Evolutionary conservation across 2,888 invertebrate species (phyloP).

Genomic region (Augiades crinisus): DNA sequence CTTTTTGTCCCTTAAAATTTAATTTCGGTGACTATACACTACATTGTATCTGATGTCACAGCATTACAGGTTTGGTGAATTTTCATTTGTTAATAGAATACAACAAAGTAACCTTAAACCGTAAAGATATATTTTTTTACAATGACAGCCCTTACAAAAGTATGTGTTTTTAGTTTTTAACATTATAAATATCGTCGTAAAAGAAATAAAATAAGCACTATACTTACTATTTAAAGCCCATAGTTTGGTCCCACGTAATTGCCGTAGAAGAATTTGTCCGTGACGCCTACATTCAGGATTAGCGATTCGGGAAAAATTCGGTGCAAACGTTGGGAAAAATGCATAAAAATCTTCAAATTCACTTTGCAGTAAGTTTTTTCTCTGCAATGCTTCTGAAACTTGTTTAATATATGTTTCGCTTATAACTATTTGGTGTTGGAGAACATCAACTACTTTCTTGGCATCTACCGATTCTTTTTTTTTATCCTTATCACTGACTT

Average conservation of each 20-base stretch:
- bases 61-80: too few species aligned
- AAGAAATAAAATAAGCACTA: background rate
- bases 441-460: conserved; percentile 5
- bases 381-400: conserved; percentile 54
- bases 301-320: conserved; percentile 84
- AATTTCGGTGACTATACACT: too few species aligned
- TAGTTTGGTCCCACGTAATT: conserved; percentile 84
- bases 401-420: conserved; percentile 22
- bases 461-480: background rate
- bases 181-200: too few species aligned
- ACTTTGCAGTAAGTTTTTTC: conserved; percentile 71
- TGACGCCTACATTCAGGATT: conserved; percentile 85
- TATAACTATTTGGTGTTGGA: conserved; percentile 14
- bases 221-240: conserved; percentile 88
- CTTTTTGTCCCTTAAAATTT: too few species aligned
- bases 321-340: conserved; percentile 85
- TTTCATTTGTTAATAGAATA: too few species aligned
- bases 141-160: too few species aligned
- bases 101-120: too few species aligned
- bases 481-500: background rate
- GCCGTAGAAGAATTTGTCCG: conserved; percentile 84
- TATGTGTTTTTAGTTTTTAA: too few species aligned
- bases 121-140: too few species aligned
- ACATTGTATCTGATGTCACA: too few species aligned
- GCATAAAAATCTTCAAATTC: conserved; percentile 84